Evolutionary conservation across 2,113 vertebrate genomes (phyloP), one percentile per base, ranked within the genome.

Genomic region (Xenotilapia caudafasciata): DNA sequence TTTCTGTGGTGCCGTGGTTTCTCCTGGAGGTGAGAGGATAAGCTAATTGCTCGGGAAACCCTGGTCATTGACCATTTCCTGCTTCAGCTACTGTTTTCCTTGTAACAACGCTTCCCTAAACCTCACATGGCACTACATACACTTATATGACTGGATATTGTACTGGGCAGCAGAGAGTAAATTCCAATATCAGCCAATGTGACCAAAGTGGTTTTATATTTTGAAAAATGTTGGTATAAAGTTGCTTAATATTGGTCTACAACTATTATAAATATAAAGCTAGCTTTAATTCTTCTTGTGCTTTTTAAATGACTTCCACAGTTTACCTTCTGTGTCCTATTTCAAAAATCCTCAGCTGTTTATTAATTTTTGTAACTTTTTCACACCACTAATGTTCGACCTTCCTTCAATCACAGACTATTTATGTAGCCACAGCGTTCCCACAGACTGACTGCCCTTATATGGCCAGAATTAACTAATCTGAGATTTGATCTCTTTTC

Each of bases 41-140:
- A 92, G 88, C 60, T 80, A 95, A 95, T 95, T 94, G 86, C 88
- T 79, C 92, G 33, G 94, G 96, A 97, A 97, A 92, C 90, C 23
- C 95, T 88, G 92, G 85, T 96, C 88, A 89, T 87, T 95, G 92
- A 91, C 90, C 93, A 93, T 96, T 97, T 97, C 96, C 97, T 97
- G 93, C 88, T 90, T 90, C 75, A 26, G 93, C 96, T 96, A 90
- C 96, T 96, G 95, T 94, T 97, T 94, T 91, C 89, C 60, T 13
- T 77, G 26, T 33, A 51, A 49, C 86, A 90, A 89, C 86, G 38
- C 23, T 87, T 80, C 92, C 86, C 80, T 81, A 56, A 87, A 90
- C 45, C 84, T 93, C 42, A 86, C 65, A 82, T 35, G 86, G 86
- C 83, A 83, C 58, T 56, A 86, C 45, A 84, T 84, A 68, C 85